phyloP scores from a whole-genome alignment of 2,113 vertebrate species.

The Eulemur macaco region DNA sequence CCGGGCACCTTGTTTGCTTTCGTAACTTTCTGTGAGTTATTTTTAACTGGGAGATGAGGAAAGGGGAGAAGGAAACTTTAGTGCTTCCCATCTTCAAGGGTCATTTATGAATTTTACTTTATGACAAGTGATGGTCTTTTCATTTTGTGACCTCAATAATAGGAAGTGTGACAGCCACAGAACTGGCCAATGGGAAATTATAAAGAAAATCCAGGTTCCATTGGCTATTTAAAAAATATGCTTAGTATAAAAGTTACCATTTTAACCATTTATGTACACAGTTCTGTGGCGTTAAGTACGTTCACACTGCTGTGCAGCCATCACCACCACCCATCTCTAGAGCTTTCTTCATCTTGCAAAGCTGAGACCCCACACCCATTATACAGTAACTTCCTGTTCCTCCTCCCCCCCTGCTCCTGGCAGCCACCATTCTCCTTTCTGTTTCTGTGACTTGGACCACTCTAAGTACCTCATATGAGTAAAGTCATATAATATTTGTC shows the following conservation, averaged over 20 bases:
- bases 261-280: background rate
- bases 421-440: background rate
- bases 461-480: background rate
- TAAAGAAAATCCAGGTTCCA: background rate
- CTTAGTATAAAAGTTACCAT: background rate
- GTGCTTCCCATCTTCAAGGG: background rate
- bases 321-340: background rate
- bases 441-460: background rate
- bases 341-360: background rate
- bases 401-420: accelerated
- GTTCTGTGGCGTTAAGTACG: no score
- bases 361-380: background rate
- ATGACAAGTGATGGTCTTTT: background rate
- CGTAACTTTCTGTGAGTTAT: background rate
- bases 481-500: background rate
- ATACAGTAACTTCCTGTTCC: background rate
- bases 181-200: background rate
- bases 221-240: background rate
- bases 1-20: background rate
- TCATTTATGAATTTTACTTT: background rate
- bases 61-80: background rate
- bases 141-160: background rate
- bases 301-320: accelerated
- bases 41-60: background rate
- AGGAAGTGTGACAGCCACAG: background rate